A percentile compares a stretch with the other conserved stretches of the same genome.
Evolutionary conservation across 2,797 vertebrate species (phyloP).

Genomic region (Acipenser oxyrinchus): DNA sequence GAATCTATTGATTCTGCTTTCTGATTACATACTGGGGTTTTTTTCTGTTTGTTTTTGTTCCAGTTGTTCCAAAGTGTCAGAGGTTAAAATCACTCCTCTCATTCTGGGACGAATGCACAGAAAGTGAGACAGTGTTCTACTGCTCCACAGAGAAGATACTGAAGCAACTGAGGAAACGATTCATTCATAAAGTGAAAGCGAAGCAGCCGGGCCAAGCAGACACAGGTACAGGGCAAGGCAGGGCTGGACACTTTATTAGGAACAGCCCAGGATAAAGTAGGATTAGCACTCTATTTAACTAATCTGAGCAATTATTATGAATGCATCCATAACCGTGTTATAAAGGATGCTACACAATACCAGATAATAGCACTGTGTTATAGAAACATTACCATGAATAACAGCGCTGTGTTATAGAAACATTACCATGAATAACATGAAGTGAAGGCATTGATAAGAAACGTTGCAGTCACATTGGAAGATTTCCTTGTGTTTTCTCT

Average conservation of each 20-base stretch:
- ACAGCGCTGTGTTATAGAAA: too few relatives aligned
- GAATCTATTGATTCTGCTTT: too few relatives aligned
- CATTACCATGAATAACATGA: too few relatives aligned
- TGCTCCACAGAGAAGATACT: constrained; percentile 57
- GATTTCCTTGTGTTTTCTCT: not conserved
- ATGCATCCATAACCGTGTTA: too few relatives aligned
- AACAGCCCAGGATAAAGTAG: too few relatives aligned
- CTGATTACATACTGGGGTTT: not conserved
- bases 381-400: too few relatives aligned
- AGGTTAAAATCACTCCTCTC: constrained; percentile 59
- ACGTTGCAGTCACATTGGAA: too few relatives aligned
- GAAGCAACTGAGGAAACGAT: constrained; percentile 60
- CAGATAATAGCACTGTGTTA: not conserved
- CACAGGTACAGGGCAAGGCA: constrained; percentile 57
- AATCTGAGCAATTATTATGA: too few relatives aligned
- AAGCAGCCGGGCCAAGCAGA: constrained; percentile 82
- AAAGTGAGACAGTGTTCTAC: constrained; percentile 54
- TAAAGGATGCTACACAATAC: not conserved
- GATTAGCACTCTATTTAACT: too few relatives aligned
- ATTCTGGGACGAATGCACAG: constrained; percentile 75
- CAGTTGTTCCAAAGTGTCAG: constrained; percentile 71
- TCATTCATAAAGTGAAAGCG: constrained; percentile 73
- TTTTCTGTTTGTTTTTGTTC: constrained; percentile 1
- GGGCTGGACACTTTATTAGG: not conserved
- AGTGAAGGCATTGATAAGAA: too few relatives aligned